These are phyloP conservation scores for Limnothrissa miodon DNA, from an alignment of 2,113 vertebrate species.

Conservation along the genomic window DNA sequence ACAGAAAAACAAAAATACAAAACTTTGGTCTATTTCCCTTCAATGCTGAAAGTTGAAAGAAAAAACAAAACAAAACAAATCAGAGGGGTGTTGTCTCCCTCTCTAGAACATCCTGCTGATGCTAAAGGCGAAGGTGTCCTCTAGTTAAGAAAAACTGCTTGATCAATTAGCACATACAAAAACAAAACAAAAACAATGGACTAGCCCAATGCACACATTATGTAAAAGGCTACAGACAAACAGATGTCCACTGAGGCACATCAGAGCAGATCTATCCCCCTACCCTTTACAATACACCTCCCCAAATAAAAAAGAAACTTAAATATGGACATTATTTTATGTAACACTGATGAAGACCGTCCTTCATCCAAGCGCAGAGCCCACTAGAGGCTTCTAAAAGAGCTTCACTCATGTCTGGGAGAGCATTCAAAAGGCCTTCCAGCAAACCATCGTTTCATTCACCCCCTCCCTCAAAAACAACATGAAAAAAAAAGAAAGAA, in stretches of 20 bases:
- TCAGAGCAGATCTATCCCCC: slow-evolving; percentile 52
- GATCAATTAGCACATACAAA: slow-evolving; percentile 49
- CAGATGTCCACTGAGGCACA: slow-evolving; percentile 64
- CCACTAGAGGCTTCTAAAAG: slow-evolving; percentile 33
- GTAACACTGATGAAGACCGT: slow-evolving; percentile 67
- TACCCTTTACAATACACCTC: slow-evolving; percentile 36
- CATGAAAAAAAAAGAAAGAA: no score
- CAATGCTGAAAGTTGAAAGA: slow-evolving; percentile 57
- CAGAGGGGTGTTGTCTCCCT: slow-evolving; percentile 29
- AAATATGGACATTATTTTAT: slow-evolving; percentile 70
- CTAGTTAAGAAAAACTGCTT: slow-evolving; percentile 52
- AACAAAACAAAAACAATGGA: slow-evolving; percentile 30
- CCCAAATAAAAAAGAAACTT: slow-evolving; percentile 67
- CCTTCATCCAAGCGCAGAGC: slow-evolving; percentile 63
- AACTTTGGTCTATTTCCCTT: slow-evolving; percentile 80
- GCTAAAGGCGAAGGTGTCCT: slow-evolving; percentile 57
- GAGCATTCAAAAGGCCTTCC: background rate
- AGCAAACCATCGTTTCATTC: background rate
- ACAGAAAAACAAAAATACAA: slow-evolving; percentile 71
- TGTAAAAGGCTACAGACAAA: slow-evolving; percentile 60
- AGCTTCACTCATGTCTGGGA: background rate
- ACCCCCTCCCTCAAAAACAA: background rate
- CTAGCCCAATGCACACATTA: slow-evolving; percentile 66
- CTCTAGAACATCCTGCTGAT: slow-evolving; percentile 24
- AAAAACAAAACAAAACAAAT: slow-evolving; percentile 57